Base-by-base conservation (phyloP, 2,797 vertebrate genomes). In the Melanotaenia pygmaea region DNA sequence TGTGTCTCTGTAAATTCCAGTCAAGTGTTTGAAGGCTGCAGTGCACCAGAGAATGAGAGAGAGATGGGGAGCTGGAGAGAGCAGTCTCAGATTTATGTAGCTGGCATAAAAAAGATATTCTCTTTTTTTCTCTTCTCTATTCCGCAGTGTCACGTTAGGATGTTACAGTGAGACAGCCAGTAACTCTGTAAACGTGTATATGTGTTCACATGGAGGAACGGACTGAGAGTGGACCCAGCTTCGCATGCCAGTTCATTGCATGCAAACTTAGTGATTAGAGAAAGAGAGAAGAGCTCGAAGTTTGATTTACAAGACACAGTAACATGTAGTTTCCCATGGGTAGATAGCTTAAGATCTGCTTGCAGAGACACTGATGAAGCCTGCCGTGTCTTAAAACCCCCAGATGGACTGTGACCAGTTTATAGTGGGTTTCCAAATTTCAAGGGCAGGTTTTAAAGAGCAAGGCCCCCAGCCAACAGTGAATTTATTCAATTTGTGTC, bases 11-110 rank as follows among this genome's bases (percentile, higher is more conserved):
- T 88, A 86, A 89, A 90, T 90, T 90, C 87, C 87, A 89, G 76
- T 91, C 88, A 82, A 92, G 89, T 91, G 90, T 92, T 89, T 92
- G 87, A 92, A 89, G 84, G 86, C 83, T 79, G 75, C 66, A 83
- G 73, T 67, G 68, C 77, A 79, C 37, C 73, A 70, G 62, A 84
- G 72, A 76, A 59, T 3, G 37, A 74, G 72, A 47, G 67, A 78
- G 75, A 84, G 77, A 73, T 50, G 67, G 74, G 74, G 63, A 85
- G 38, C 57, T 53, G 40, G 13, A 68, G 71, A 75, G 66, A 74
- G 56, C 12, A 66, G 64, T 53, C 66, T 74, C 57, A 57, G 75
- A 79, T 89, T 86, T 82, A 87, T 87, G 65, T 62, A 71, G 79
- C 72, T 88, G 81, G 87, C 86, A 83, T 53, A 37, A 74, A 76